Evolutionary conservation across 2,888 invertebrate species (phyloP), one percentile per base, ranked within the genome.

Genomic region (Leptopilina drosophilae): DNA sequence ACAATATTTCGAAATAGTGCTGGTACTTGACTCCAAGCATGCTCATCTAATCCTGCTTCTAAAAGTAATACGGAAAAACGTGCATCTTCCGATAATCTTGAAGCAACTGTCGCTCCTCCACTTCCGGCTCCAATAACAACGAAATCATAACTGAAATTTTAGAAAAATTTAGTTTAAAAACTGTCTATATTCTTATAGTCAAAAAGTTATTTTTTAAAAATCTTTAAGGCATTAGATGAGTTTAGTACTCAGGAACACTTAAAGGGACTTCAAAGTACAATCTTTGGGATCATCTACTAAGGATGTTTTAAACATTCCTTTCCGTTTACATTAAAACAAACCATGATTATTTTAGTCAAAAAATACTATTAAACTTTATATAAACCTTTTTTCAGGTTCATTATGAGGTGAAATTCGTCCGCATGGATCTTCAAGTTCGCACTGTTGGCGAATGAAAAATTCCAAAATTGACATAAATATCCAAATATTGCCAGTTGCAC

Each of bases 1-100:
- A 97, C 93, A 90, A 96, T 97, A 92, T 97, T 97, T 79, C 97
- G 93, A 91, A 97, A 97, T 95, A 97, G 96, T 2, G 97, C 97
- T 0, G 97, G 97, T 75, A 97, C 96, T 90, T 97, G 97, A 0
- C 96, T 95, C 1, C 97, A 97, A 0, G 97, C 96, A 0, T 97
- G 62, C n/a, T 62, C 62, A 20, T 62, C 62, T 62, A 62, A 62
- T 15, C 62, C 62, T 62, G 62, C 62, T 93, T 96, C 96, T 59
- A 96, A 90, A 7, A 96, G 91, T 73, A 96, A 91, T 0, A 96
- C 96, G 73, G 94, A 93, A 94, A 95, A 95, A 87, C 95, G 94
- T 0, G 95, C 94, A 73, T 96, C 94, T 88, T 96, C 62, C 1
- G 62, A 62, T 20, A 62, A 62, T 62, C 62, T 62, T 15, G 62